A percentile compares a stretch with the other conserved stretches of the same genome.
Evolutionary conservation across 2,113 vertebrate species (phyloP).

Genomic region (Prionailurus bengalensis): DNA sequence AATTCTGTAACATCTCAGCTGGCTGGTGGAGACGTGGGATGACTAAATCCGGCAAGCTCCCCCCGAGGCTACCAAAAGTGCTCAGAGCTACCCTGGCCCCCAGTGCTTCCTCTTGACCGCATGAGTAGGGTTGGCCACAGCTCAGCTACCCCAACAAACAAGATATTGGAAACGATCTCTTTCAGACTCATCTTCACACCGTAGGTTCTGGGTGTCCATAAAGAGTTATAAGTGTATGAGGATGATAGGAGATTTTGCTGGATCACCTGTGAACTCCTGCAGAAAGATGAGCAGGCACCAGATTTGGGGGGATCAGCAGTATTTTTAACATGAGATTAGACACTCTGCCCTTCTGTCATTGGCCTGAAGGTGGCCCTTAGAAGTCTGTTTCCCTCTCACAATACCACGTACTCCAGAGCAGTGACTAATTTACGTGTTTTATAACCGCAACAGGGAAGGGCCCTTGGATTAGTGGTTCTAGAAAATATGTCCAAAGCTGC

Average conservation of each 20-base stretch:
- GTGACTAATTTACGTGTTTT: background rate
- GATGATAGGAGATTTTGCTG: background rate
- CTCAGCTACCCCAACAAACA: background rate
- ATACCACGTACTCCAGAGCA: background rate
- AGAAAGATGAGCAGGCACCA: background rate
- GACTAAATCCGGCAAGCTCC: background rate
- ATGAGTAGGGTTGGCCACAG: background rate
- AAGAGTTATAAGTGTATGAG: background rate
- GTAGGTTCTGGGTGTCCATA: background rate
- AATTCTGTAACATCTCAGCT: background rate
- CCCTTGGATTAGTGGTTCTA: background rate
- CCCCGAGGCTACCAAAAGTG: background rate
- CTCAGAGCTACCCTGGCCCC: background rate
- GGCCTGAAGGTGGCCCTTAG: background rate
- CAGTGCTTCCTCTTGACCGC: background rate
- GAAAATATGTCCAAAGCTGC: background rate
- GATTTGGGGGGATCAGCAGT: background rate
- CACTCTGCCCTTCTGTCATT: background rate
- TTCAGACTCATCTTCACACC: background rate
- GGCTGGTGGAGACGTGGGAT: background rate
- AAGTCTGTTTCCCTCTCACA: background rate
- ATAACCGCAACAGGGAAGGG: background rate
- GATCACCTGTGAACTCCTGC: background rate
- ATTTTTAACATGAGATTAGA: constrained; percentile 7
- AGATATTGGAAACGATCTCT: background rate